phyloP scores from a whole-genome alignment of 2,797 vertebrate genomes.

The Crenichthys baileyi region DNA sequence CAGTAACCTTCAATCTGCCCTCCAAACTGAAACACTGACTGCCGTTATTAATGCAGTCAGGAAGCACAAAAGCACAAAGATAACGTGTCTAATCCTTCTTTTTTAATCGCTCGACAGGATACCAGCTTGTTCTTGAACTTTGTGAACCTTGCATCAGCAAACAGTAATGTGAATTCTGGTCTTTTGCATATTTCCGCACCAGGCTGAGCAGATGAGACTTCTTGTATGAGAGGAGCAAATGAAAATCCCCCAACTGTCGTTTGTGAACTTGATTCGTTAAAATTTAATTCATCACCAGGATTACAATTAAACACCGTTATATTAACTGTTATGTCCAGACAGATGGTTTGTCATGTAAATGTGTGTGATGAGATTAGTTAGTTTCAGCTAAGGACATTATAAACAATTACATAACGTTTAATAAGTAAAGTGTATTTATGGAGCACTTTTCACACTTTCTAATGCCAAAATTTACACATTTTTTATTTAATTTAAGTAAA shows the following conservation, averaged over 20 bases:
- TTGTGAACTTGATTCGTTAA: neutral
- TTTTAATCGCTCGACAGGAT: neutral
- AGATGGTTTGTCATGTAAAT: too few species aligned
- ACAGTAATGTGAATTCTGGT: conserved; percentile 49
- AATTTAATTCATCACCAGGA: neutral
- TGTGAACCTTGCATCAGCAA: conserved; percentile 56
- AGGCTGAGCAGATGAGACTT: neutral
- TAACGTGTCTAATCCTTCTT: conserved; percentile 21
- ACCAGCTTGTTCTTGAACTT: neutral
- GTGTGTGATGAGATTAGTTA: too few species aligned
- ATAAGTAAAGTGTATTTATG: too few species aligned
- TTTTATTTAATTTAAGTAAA: too few species aligned
- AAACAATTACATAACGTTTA: too few species aligned
- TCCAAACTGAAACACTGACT: conserved; percentile 55
- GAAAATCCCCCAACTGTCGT: neutral
- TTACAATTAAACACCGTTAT: neutral
- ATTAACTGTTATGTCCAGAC: neutral
- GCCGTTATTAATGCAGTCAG: conserved; percentile 14
- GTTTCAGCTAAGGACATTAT: too few species aligned
- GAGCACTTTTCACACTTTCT: too few species aligned
- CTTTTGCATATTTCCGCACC: conserved; percentile 15
- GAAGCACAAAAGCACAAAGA: conserved; percentile 15
- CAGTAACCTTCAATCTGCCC: conserved; percentile 69
- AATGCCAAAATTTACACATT: too few species aligned
- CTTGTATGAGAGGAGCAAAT: neutral